These are phyloP conservation scores for Carettochelys insculpta DNA, from an alignment of 2,113 vertebrate genomes.

Conservation along the genomic window DNA sequence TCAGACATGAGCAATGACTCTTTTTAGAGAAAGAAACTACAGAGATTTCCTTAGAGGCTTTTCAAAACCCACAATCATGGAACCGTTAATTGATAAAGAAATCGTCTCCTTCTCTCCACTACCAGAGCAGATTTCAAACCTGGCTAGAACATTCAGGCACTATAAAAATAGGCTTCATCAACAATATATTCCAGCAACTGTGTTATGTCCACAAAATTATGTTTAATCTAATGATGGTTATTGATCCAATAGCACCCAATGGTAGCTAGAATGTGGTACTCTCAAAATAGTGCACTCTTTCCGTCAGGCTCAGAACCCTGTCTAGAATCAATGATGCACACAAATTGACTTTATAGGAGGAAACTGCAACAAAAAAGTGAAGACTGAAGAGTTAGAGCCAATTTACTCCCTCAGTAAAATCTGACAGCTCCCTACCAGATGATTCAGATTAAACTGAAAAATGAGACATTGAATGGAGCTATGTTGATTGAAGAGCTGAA, in stretches of 20 bases:
- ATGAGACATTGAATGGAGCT: background rate
- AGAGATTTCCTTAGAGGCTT: background rate
- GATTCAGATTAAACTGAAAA: background rate
- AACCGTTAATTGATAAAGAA: background rate
- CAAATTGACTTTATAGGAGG: background rate
- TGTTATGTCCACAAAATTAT: background rate
- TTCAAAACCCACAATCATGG: rapidly evolving
- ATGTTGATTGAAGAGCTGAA: background rate
- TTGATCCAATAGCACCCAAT: conserved; percentile 6
- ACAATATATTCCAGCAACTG: background rate
- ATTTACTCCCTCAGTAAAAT: background rate
- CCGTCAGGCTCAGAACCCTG: background rate
- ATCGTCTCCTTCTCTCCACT: background rate
- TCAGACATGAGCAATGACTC: background rate
- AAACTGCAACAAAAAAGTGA: background rate
- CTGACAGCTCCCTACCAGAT: background rate
- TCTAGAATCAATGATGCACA: background rate
- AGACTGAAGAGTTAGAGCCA: background rate
- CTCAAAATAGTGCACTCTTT: background rate
- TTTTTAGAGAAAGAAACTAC: conserved; percentile 8
- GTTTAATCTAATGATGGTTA: conserved; percentile 11
- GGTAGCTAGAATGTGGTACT: background rate
- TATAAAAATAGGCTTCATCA: background rate
- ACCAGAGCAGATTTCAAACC: background rate
- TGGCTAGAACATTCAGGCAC: background rate